phyloP scores from a whole-genome alignment of 2,888 invertebrate genomes.

The Thymelicus sylvestris region DNA sequence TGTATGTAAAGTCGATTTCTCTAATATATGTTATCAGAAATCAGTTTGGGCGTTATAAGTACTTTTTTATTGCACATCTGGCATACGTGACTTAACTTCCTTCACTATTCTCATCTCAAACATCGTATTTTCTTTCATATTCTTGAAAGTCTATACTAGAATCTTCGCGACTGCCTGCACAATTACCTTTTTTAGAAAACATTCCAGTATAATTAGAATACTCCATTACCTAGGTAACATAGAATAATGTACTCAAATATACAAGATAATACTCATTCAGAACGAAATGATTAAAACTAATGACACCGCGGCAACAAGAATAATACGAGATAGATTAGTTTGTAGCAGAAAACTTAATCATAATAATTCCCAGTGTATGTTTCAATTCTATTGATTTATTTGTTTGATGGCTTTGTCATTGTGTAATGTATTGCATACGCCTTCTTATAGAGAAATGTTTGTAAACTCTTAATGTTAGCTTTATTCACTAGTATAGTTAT shows the following conservation, averaged over 20 bases:
- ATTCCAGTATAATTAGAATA: background rate
- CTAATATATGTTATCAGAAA: no score
- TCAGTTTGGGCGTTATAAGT: no score
- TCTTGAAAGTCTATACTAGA: background rate
- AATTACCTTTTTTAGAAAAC: no score
- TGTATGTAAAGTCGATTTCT: no score
- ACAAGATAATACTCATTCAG: background rate
- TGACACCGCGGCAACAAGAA: background rate
- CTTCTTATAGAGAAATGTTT: conserved; percentile 61
- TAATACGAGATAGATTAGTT: background rate
- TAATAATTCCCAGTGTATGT: background rate
- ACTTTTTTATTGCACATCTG: no score
- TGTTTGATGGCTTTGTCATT: background rate
- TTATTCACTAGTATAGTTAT: conserved; percentile 42
- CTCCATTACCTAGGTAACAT: background rate
- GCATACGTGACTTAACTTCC: no score
- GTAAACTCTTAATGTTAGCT: conserved; percentile 45
- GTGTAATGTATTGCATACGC: conserved; percentile 65
- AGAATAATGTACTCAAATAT: background rate
- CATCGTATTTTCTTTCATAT: no score
- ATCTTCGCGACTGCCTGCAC: background rate
- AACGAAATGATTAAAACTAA: background rate
- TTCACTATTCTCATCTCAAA: no score
- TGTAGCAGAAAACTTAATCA: background rate
- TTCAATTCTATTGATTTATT: background rate